A percentile compares a stretch with the other conserved stretches of the same genome.
phyloP scores from a whole-genome alignment of 2,113 vertebrate genomes.

The Entomyzon cyanotis region DNA sequence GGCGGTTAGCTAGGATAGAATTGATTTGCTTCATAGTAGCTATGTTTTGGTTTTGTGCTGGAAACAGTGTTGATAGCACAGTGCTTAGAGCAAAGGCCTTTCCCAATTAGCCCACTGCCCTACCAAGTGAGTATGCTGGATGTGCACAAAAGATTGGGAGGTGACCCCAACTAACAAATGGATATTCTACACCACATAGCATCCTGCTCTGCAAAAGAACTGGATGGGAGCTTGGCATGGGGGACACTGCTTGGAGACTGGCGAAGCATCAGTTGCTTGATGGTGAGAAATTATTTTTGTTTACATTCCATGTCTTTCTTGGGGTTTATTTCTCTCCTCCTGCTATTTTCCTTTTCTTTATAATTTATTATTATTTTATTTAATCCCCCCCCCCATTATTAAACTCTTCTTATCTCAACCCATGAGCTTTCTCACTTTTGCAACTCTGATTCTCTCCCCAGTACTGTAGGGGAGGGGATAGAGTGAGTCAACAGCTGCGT shows the following conservation, averaged over 20 bases:
- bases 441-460: not conserved
- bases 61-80: not conserved
- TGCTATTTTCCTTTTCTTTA: not conserved
- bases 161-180: not conserved
- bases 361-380: not conserved
- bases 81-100: not conserved
- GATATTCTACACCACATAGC: not conserved
- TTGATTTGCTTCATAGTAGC: not conserved
- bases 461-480: rapidly evolving
- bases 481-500: not conserved
- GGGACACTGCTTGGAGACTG: no score
- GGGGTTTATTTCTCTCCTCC: not conserved
- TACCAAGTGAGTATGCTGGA: not conserved
- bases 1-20: not conserved
- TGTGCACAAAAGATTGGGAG: not conserved
- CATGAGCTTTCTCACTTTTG: not conserved
- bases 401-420: not conserved
- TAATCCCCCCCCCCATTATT: rapidly evolving
- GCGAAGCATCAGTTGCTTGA: not conserved
- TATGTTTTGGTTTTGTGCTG: not conserved
- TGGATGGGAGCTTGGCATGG: no score
- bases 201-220: not conserved
- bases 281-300: not conserved
- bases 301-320: not conserved
- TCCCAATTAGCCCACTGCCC: not conserved